Percentiles rank a stretch among this genome's conserved stretches.
Conservation (phyloP, 2,888 invertebrate genomes). For the Erebia palarica region DNA sequence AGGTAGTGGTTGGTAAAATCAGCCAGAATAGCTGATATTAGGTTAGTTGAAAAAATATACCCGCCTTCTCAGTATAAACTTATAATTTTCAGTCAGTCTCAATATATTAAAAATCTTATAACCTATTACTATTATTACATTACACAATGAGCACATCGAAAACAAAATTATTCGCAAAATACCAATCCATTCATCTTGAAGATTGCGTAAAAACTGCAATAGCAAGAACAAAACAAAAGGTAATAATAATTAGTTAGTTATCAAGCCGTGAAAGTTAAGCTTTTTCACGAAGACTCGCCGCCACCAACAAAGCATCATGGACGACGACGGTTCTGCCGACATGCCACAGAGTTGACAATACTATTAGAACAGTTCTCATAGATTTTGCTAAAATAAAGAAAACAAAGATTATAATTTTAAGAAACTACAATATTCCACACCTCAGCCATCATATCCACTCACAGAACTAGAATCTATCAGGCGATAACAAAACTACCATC, state of each 20-base stretch:
- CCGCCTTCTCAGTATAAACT: too few relatives aligned
- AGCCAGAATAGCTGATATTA: too few relatives aligned
- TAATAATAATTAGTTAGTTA: conserved; percentile 51
- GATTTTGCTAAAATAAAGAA: neutral
- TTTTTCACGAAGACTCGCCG: conserved; percentile 49
- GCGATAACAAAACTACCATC: too few relatives aligned
- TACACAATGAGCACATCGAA: conserved; percentile 24
- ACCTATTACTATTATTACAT: neutral
- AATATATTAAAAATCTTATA: too few relatives aligned
- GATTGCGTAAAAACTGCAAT: conserved; percentile 37
- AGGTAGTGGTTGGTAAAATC: too few relatives aligned
- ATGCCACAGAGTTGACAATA: conserved; percentile 40
- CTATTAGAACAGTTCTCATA: neutral
- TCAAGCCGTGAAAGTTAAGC: conserved; percentile 68
- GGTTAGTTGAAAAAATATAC: too few relatives aligned
- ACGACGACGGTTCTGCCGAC: conserved; percentile 54
- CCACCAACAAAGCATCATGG: conserved; percentile 59
- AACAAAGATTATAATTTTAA: too few relatives aligned
- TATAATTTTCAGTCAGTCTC: too few relatives aligned
- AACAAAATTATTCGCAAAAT: conserved; percentile 17
- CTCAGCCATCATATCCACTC: too few relatives aligned
- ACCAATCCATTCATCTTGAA: conserved; percentile 18
- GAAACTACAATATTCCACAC: too few relatives aligned
- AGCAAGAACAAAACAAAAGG: conserved; percentile 31
- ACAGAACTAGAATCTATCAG: too few relatives aligned